Conservation (phyloP, 2,888 invertebrate species). For the Troilus luridus region DNA sequence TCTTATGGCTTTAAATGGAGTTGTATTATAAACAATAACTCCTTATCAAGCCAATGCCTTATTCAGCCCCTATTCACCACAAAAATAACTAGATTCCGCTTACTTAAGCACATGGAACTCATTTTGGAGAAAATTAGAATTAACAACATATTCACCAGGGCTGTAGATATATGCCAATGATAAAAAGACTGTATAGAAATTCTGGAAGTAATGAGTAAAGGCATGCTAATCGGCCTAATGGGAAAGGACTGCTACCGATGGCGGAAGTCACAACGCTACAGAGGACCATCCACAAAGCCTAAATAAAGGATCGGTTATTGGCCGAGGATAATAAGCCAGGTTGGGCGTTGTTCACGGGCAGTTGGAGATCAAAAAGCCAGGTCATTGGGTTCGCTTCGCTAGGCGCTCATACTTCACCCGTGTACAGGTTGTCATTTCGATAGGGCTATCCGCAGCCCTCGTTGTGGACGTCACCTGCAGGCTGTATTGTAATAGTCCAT, state of each 20-base stretch:
- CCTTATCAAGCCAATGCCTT: no score
- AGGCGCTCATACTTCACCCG: neutral
- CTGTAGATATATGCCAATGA: no score
- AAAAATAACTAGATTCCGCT: no score
- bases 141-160: no score
- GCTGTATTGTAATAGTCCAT: neutral
- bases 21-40: no score
- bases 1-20: no score
- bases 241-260: neutral
- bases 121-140: no score
- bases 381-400: neutral
- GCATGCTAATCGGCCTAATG: neutral
- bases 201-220: no score
- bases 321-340: neutral
- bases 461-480: constrained; percentile 4
- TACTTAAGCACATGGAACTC: no score
- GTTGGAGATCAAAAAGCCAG: neutral
- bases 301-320: constrained; percentile 16
- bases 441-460: neutral
- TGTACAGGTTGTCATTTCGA: neutral
- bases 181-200: no score
- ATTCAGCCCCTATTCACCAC: no score
- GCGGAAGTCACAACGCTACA: neutral
- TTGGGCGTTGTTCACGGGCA: neutral
- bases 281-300: neutral